phyloP scores from a whole-genome alignment of 1,140 invertebrate genomes.

The Aphelenchoides avenae region DNA sequence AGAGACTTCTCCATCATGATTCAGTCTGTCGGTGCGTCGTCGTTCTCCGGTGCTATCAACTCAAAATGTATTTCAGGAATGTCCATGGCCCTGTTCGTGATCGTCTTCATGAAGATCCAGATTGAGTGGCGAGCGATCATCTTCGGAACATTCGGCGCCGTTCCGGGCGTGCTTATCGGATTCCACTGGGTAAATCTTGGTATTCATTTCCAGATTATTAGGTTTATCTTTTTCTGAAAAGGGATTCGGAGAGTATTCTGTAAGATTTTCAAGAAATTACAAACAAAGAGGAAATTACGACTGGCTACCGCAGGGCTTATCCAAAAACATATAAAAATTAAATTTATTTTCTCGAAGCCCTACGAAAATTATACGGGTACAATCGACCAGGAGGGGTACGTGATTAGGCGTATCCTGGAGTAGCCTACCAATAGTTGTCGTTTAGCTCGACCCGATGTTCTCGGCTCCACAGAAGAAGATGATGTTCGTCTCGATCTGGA shows the following conservation, averaged over 20 bases:
- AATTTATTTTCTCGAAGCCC: too few species aligned
- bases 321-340: too few species aligned
- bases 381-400: too few species aligned
- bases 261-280: too few species aligned
- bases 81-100: slow-evolving; percentile 28
- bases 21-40: slow-evolving; percentile 25
- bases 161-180: slow-evolving; percentile 36
- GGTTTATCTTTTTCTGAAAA: too few species aligned
- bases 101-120: slow-evolving; percentile 36
- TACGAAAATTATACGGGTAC: too few species aligned
- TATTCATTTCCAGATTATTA: background rate
- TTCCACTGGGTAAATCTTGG: slow-evolving; percentile 21
- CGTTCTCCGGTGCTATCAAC: background rate
- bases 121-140: slow-evolving; percentile 39
- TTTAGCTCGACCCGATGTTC: slow-evolving; percentile 32
- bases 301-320: too few species aligned
- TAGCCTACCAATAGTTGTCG: too few species aligned
- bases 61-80: slow-evolving; percentile 21
- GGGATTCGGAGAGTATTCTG: too few species aligned
- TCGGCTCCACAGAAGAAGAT: slow-evolving; percentile 25
- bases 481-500: slow-evolving; percentile 39
- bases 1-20: slow-evolving; percentile 37
- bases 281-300: too few species aligned
- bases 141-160: slow-evolving; percentile 27
- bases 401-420: too few species aligned